phyloP scores from a whole-genome alignment of 2,797 vertebrate species.

The Falco naumanni region DNA sequence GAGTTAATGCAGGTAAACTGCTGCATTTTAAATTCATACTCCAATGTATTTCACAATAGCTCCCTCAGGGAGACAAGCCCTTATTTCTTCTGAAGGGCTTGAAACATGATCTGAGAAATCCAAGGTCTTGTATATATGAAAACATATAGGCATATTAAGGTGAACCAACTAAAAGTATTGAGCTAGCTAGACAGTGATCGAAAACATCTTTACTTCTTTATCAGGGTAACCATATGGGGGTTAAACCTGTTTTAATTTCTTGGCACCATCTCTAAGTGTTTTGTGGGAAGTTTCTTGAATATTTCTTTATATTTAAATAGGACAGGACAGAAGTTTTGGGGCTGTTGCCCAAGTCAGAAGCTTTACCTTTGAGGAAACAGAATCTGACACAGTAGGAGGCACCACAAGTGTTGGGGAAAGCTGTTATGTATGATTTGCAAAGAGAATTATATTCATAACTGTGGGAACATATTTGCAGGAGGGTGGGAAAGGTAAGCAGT shows the following conservation, averaged over 20 bases:
- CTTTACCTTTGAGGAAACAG: neutral
- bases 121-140: neutral
- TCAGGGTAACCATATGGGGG: neutral
- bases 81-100: constrained; percentile 55
- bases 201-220: neutral
- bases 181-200: neutral
- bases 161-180: neutral
- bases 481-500: constrained; percentile 18
- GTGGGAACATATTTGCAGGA: constrained; percentile 17
- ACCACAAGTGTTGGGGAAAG: neutral
- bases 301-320: neutral
- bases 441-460: neutral
- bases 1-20: neutral
- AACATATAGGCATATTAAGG: neutral
- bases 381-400: neutral
- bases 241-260: neutral
- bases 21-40: constrained; percentile 10
- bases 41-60: constrained; percentile 30
- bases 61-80: constrained; percentile 23
- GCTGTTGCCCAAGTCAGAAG: neutral
- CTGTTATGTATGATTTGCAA: neutral
- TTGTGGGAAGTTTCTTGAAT: rapidly evolving
- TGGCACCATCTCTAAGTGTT: neutral
- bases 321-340: neutral
- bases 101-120: constrained; percentile 49